phyloP scores from a whole-genome alignment of 1,140 invertebrate genomes.

The Zaprionus inermis region DNA sequence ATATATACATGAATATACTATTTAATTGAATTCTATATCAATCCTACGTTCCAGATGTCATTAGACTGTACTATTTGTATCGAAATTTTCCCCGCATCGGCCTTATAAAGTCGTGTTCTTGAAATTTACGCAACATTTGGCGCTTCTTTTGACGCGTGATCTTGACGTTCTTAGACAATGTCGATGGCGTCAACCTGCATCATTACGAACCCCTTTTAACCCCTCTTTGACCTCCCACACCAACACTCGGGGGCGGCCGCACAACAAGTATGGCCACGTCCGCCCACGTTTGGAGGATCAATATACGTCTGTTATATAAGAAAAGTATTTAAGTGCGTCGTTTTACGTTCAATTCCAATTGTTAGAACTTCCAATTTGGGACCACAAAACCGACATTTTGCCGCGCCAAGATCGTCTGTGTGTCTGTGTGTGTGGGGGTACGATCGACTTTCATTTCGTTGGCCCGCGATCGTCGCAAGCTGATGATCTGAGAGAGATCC shows the following conservation, averaged over 20 bases:
- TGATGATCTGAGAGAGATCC: conserved; percentile 28
- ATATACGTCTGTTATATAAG: conserved; percentile 46
- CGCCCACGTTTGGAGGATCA: conserved; percentile 65
- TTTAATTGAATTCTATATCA: conserved; percentile 6
- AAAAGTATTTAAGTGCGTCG: conserved; percentile 52
- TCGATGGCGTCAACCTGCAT: conserved; percentile 74
- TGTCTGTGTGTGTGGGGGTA: conserved; percentile 33
- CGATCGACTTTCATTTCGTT: conserved; percentile 60
- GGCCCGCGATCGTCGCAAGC: neutral
- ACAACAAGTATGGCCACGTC: conserved; percentile 30
- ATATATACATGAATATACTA: conserved; percentile 1
- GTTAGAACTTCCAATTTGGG: conserved; percentile 79
- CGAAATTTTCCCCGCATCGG: conserved; percentile 21
- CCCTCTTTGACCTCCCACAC: conserved; percentile 10
- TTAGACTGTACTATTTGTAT: conserved; percentile 14
- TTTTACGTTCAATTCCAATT: conserved; percentile 55
- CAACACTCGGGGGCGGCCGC: neutral
- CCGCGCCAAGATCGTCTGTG: conserved; percentile 37
- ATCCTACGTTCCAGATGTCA: conserved; percentile 17
- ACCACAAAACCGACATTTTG: conserved; percentile 58
- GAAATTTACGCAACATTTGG: conserved; percentile 81
- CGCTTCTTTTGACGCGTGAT: conserved; percentile 67
- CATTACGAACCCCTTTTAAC: conserved; percentile 19
- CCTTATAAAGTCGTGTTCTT: conserved; percentile 65
- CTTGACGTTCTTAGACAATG: conserved; percentile 58